Evolutionary conservation across 64 coral and sea anemone genomes (phyloP).

Genomic region (Porites lutea): DNA sequence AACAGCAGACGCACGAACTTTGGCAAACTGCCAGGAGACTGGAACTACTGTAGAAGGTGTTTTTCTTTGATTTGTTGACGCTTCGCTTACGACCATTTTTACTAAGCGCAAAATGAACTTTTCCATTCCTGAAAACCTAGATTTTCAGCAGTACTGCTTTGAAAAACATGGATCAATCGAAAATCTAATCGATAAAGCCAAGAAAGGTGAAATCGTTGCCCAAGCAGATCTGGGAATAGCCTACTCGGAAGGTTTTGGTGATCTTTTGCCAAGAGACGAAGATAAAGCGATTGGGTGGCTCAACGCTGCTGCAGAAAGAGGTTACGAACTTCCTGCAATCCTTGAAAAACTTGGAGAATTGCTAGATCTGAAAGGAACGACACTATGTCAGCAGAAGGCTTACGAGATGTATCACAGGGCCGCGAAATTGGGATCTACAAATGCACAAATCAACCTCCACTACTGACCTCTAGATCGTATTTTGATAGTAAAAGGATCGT

Average conservation of each 20-base stretch:
- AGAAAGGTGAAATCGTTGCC: conserved; percentile 4
- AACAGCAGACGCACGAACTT: too few species aligned
- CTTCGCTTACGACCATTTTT: too few species aligned
- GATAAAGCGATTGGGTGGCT: conserved; percentile 85
- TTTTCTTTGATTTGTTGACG: too few species aligned
- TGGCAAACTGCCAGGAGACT: too few species aligned
- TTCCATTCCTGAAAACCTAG: not conserved
- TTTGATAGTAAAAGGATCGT: too few species aligned
- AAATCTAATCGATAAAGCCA: not conserved
- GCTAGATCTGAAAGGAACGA: conserved; percentile 16
- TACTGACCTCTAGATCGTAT: too few species aligned
- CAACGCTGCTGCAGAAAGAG: conserved; percentile 37
- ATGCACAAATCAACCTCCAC: conserved; percentile 33
- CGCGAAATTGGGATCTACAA: conserved; percentile 16
- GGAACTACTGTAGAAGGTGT: too few species aligned
- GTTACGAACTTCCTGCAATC: not conserved
- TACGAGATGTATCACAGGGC: conserved; percentile 68
- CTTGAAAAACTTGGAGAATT: conserved; percentile 40
- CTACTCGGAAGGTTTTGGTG: not conserved
- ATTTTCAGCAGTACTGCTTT: not conserved
- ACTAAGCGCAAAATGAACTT: not conserved
- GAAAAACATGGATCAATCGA: conserved; percentile 26
- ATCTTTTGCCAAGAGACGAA: conserved; percentile 36
- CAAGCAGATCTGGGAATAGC: conserved; percentile 39
- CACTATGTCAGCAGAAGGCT: conserved; percentile 50